Base-by-base conservation (phyloP, 2,888 invertebrate genomes). In the Hartigia nigra region DNA sequence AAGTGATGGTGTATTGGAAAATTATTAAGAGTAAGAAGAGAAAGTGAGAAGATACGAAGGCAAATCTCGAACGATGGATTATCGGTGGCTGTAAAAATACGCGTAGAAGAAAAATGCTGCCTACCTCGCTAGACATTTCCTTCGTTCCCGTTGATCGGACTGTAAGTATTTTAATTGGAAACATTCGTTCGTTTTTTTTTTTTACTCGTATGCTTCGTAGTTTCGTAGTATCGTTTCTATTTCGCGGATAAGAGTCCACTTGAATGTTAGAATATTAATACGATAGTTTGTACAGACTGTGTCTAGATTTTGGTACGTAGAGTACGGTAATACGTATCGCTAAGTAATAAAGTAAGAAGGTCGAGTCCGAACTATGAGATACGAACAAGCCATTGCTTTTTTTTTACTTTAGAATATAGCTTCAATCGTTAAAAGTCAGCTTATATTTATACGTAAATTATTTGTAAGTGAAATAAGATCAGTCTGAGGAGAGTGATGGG, bases 321-420 rank as follows among this genome's bases (percentile, higher is more conserved):
- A 23, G 55, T 23, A 55, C 55, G 23, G 23, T 55, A 55, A 55
- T 1, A 23, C 23, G 55, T 23, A 55, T 55, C 70, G 36, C 37
- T 69, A 69, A 74, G 37, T 79, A 77, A 77, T 69, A 79, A 74
- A 32, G 31, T 37, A 23, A 74, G 69, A 74, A 69, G 36, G 32
- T 69, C 81, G 79, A 82, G 74, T 80, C 70, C 77, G 78, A 80
- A 81, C 81, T 75, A 82, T 80, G 76, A 75, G 80, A 79, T 69
- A 77, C 77, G 80, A 76, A 79, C 70, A 79, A 82, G 79, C 81
- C 79, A 82, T 82, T 84, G 81, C 83, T 84, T 77, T 78, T 79
- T 79, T 76, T 79, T 74, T 82, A 35, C 76, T 79, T 84, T 83
- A 84, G 83, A 84, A 84, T 82, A 37, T 81, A 81, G 76, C 77